A percentile compares a stretch with the other conserved stretches of the same genome.
phyloP scores from a whole-genome alignment of 2,113 vertebrate species.

The Scopus umbretta region DNA sequence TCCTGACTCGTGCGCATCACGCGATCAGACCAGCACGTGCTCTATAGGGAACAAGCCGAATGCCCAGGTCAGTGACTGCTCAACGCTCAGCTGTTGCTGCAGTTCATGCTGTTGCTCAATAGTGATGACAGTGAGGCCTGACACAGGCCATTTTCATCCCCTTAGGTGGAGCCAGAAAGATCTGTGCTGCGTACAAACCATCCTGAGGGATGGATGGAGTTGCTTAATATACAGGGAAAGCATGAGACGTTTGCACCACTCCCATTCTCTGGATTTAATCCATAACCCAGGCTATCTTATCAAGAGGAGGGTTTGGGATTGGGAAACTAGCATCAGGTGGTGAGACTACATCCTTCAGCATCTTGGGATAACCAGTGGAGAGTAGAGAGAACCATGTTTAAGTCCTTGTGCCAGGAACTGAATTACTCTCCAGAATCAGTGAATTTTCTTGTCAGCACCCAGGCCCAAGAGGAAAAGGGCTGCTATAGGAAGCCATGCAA shows the following conservation, averaged over 20 bases:
- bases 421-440: neutral
- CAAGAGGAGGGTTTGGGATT: neutral
- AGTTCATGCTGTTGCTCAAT: neutral
- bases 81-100: neutral
- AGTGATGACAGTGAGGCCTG: neutral
- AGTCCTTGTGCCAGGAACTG: neutral
- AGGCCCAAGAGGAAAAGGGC: neutral
- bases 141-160: neutral
- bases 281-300: neutral
- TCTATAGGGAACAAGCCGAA: neutral
- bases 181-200: neutral
- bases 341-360: neutral
- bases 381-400: neutral
- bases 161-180: neutral
- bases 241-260: neutral
- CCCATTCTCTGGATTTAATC: neutral
- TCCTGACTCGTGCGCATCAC: rapidly evolving
- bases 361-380: neutral
- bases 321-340: neutral
- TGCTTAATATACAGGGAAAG: neutral
- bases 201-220: neutral
- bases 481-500: neutral
- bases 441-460: neutral
- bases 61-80: neutral
- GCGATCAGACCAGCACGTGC: neutral